Evolutionary conservation across 2,113 vertebrate species (phyloP), one percentile per base, ranked within the genome.

Genomic region (Sinocyclocheilus maitianheensis): DNA sequence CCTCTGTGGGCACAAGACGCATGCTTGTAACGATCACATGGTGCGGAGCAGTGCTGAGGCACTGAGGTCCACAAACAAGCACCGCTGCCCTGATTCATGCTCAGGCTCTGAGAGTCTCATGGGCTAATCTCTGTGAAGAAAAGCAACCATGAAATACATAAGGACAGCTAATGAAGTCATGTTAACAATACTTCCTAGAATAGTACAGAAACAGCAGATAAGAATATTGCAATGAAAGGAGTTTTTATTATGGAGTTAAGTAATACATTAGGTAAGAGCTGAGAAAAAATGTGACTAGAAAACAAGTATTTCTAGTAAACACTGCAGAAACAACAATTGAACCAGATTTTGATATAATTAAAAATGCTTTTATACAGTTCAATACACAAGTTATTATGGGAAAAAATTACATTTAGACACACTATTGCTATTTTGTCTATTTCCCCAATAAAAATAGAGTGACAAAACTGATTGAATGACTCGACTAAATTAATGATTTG

Each of bases 21-120:
- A 0, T 97, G 96, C 48, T 96, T 97, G 69, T 91, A 96, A 40
- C 97, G 95, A 81, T 97, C 93, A 0, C 95, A 89, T 1, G 97
- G 97, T 1, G 91, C 86, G 7, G 20, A 86, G 88, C 89, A 85
- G 87, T 88, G 89, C 87, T 94, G 95, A 20, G 93, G 88, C 63
- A 95, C 91, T 65, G n/a, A 83, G 4, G 87, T 95, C 96, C 96
- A 94, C 0, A 93, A 88, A 13, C 91, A 88, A 2, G 71, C 86
- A 30, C 83, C 16, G 5, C 30, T 85, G 22, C 53, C 91, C 11
- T 92, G 88, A 88, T 89, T 93, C 93, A 94, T 95, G 0, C 34
- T 83, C 43, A 85, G 83, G 74, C 84, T 84, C 48, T 81, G 60
- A 81, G 16, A 4, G 48, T 58, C 18, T 92, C 89, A 92, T 86